Evolutionary conservation across 2,888 invertebrate genomes (phyloP), one percentile per base, ranked within the genome.

Genomic region (Tridacna gigas): DNA sequence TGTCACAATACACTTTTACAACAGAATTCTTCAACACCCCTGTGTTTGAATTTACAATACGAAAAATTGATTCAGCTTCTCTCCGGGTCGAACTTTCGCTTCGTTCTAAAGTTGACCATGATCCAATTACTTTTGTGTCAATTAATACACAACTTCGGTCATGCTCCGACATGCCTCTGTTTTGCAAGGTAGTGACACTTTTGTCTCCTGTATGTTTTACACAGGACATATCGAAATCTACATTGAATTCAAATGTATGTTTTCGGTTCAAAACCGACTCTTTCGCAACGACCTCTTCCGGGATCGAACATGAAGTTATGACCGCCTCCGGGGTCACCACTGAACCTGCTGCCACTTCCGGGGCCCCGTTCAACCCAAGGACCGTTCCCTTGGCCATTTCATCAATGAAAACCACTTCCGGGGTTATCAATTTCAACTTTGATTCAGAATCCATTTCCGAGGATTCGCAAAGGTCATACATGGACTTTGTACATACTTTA

Each of bases 1-100:
- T 77, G 45, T 77, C 77, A 15, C 66, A 67, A 60, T 37, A 77
- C 20, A 77, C 69, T 26, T 26, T 77, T 25, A 77, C 56, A n/a
- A 51, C 7, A 20, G 26, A 28, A 77, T 67, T 20, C 13, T 18
- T 48, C 20, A 77, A 56, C n/a, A 56, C 20, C 20, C 12, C n/a
- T 48, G 66, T 56, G 28, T 47, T 26, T 25, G 25, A 48, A 28
- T n/a, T 20, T n/a, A 67, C n/a, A 12, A 67, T 15, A 15, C 77
- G 47, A 37, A 13, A 26, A 28, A 69, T 67, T 18, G 77, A 45
- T 47, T 77, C 56, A 7, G 60, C 28, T 28, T 77, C 77, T 56
- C 77, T n/a, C 77, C 56, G 67, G 12, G 77, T 77, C 7, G 51
- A 77, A 67, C 28, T 67, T 51, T 26, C 9, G 4, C 37, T 48